These are phyloP conservation scores for Nematolebias whitei DNA, from an alignment of 2,113 vertebrate genomes.

Conservation along the genomic window DNA sequence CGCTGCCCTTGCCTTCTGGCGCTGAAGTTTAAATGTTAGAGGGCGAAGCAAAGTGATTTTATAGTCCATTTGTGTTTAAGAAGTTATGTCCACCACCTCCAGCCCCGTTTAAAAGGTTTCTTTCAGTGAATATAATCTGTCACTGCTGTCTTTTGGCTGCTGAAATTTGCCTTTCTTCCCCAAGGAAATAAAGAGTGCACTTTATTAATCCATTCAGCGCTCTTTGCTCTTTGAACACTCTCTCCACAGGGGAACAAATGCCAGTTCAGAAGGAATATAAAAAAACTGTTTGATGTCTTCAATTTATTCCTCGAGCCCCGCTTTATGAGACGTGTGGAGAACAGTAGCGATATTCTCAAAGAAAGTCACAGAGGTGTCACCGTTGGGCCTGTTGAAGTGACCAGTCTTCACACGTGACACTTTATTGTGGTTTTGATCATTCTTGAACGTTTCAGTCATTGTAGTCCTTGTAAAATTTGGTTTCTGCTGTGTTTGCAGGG, in stretches of 20 bases:
- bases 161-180: constrained; percentile 71
- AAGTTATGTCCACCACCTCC: neutral
- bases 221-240: constrained; percentile 52
- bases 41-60: neutral
- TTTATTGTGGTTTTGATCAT: too few species aligned
- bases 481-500: neutral
- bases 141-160: constrained; percentile 30
- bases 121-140: neutral
- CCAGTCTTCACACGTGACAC: too few species aligned
- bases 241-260: constrained; percentile 67
- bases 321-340: constrained; percentile 25
- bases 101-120: neutral
- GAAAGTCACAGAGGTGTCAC: too few species aligned
- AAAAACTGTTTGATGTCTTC: constrained; percentile 47
- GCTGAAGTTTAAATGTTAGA: neutral
- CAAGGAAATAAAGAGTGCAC: constrained; percentile 72
- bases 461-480: too few species aligned
- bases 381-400: neutral
- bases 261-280: constrained; percentile 51
- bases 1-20: neutral
- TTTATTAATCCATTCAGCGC: constrained; percentile 53
- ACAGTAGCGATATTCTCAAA: neutral
- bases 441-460: too few species aligned
- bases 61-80: neutral
- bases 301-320: constrained; percentile 48